A percentile compares a stretch with the other conserved stretches of the same genome.
These are phyloP conservation scores for Calameuta pallipes DNA, from an alignment of 2,888 invertebrate species.

Conservation along the genomic window DNA sequence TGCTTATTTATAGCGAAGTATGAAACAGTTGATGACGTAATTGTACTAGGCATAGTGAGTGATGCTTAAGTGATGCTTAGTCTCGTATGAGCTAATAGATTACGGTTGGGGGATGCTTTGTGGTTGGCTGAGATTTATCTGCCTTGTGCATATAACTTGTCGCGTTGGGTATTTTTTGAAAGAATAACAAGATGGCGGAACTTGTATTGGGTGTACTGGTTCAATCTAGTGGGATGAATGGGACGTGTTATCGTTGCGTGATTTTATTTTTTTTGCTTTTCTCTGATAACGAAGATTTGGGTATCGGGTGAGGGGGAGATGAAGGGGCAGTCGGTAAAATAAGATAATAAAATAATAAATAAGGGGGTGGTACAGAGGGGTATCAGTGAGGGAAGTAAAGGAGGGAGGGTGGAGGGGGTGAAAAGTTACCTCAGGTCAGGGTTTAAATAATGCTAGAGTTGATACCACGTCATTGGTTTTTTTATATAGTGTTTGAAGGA, in stretches of 20 bases:
- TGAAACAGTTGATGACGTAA: not conserved
- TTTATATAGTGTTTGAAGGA: not conserved
- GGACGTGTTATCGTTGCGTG: not conserved
- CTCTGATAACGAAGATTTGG: not conserved
- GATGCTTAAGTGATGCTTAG: not conserved
- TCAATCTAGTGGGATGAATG: not conserved
- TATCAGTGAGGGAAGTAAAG: not conserved
- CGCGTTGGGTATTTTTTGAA: not conserved
- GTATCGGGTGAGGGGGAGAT: not conserved
- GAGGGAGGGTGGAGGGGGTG: no score
- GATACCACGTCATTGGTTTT: not conserved
- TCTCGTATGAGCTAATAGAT: not conserved
- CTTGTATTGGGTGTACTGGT: not conserved
- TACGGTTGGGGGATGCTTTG: not conserved
- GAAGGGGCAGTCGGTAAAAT: not conserved
- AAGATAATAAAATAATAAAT: not conserved
- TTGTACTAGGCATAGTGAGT: not conserved
- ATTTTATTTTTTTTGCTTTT: not conserved
- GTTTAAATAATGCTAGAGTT: not conserved
- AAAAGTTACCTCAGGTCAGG: no score
- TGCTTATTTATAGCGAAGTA: not conserved
- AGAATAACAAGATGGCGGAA: not conserved
- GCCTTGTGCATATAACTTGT: not conserved
- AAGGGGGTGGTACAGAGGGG: not conserved
- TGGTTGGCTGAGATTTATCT: not conserved